Conservation (phyloP, 2,888 invertebrate species). For the Nemapogon koenigi region DNA sequence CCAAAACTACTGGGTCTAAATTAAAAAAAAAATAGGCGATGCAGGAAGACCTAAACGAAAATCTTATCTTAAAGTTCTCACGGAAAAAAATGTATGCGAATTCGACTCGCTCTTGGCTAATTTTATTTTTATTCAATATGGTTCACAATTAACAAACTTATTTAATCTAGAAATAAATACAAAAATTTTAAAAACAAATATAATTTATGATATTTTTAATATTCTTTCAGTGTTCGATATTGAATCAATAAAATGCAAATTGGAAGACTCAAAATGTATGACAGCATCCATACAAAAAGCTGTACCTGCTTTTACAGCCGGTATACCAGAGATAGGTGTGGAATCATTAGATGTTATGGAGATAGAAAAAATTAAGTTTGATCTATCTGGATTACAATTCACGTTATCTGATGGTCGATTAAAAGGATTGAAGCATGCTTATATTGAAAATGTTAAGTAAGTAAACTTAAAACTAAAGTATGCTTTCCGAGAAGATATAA, state of each 20-base stretch:
- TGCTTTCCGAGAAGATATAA: too few species aligned
- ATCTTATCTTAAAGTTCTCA: too few species aligned
- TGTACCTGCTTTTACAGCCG: slow-evolving; percentile 23
- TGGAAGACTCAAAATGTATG: slow-evolving; percentile 27
- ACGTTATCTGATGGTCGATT: slow-evolving; percentile 24
- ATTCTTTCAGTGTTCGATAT: slow-evolving; percentile 25
- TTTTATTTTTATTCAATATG: too few species aligned
- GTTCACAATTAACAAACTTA: too few species aligned
- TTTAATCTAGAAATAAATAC: too few species aligned
- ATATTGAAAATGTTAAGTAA: slow-evolving; percentile 28
- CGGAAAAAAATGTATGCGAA: too few species aligned
- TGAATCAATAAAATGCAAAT: slow-evolving; percentile 24
- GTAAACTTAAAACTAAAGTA: too few species aligned
- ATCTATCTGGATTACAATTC: slow-evolving; percentile 31
- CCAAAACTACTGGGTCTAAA: too few species aligned
- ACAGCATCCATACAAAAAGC: slow-evolving; percentile 25
- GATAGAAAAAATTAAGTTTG: slow-evolving; percentile 25
- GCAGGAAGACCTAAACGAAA: too few species aligned
- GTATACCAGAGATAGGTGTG: slow-evolving; percentile 26
- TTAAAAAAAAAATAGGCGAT: too few species aligned
- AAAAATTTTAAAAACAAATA: too few species aligned
- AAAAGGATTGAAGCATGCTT: slow-evolving; percentile 23
- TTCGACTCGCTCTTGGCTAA: too few species aligned
- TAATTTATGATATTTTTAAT: background rate
- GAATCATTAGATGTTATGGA: slow-evolving; percentile 28